Evolutionary conservation across 2,113 vertebrate genomes (phyloP).

Genomic region (Atherinomorus stipes): DNA sequence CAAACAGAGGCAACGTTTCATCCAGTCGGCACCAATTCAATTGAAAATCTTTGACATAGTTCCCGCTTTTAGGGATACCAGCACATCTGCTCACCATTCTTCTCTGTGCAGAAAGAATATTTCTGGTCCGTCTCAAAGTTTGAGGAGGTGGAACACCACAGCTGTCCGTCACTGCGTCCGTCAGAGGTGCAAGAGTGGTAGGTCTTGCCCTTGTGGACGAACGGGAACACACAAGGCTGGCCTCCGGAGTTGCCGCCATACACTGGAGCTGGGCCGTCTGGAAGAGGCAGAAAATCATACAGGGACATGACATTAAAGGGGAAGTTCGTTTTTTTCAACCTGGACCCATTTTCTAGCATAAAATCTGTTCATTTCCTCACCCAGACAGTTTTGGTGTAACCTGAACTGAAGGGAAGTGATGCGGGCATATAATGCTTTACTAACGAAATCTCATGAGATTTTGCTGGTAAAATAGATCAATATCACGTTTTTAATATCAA

Average conservation of each 20-base stretch:
- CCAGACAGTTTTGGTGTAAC: no score
- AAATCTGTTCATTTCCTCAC: no score
- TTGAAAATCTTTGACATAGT: not conserved
- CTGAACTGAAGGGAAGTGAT: no score
- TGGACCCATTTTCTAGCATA: no score
- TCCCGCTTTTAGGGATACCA: not conserved
- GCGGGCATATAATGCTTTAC: no score
- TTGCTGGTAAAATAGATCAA: no score
- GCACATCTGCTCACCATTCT: conserved; percentile 84
- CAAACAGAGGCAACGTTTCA: not conserved
- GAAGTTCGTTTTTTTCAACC: no score
- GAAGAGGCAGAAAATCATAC: not conserved
- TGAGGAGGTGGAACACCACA: conserved; percentile 96
- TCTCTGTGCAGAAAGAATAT: conserved; percentile 95
- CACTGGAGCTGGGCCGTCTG: conserved; percentile 86
- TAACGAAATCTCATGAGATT: no score
- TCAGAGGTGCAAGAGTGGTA: conserved; percentile 94
- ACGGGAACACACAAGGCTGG: conserved; percentile 92
- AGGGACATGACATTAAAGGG: no score
- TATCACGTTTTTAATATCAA: no score
- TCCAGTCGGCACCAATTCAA: not conserved
- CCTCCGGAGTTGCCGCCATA: conserved; percentile 95
- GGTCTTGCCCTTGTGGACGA: conserved; percentile 88
- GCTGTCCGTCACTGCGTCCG: conserved; percentile 88
- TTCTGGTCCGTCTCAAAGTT: conserved; percentile 90